Evolutionary conservation across 2,888 invertebrate genomes (phyloP), one percentile per base, ranked within the genome.

Genomic region (Margaritifera margaritifera): DNA sequence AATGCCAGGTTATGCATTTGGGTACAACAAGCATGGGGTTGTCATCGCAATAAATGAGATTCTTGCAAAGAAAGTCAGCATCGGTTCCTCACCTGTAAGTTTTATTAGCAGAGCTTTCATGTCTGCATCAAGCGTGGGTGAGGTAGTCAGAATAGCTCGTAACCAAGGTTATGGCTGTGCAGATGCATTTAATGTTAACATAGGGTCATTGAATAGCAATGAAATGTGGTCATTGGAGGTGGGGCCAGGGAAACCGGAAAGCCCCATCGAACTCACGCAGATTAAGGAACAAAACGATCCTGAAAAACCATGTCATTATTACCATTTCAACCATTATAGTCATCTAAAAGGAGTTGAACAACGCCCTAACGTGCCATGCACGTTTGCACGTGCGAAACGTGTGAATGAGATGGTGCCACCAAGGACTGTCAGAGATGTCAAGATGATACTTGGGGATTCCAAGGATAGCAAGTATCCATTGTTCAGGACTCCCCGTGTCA

Each of bases 161-260:
- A 73, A 73, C 27, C 61, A 72, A 24, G 72, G 70, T 6, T 58
- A 65, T 56, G 81, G 81, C 4, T 64, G 72, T 58, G 77, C 80
- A 4, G 80, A 75, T 68, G 83, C 80, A 20, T 80, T 80, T 58
- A 75, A 77, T 62, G 64, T 74, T 50, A 83, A 81, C 63, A 72
- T 81, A 31, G 80, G 75, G 25, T 64, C 66, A 11, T 68, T 69
- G 3, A 62, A 69, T 11, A 64, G 66, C 15, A 65, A 61, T 6
- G 69, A 68, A 2, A 79, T 82, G 80, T 77, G 77, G 66, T 71
- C 79, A 8, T 57, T 82, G 22, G 82, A 82, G 61, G 76, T 80
- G 8, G 65, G 68, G 52, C 68, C 73, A 15, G 31, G 57, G 60
- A 52, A 68, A 53, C 68, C 67, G 62, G 20, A 31, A 56, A 42